Evolutionary conservation across 1,140 invertebrate genomes (phyloP).

Genomic region (Sycophila sp.): DNA sequence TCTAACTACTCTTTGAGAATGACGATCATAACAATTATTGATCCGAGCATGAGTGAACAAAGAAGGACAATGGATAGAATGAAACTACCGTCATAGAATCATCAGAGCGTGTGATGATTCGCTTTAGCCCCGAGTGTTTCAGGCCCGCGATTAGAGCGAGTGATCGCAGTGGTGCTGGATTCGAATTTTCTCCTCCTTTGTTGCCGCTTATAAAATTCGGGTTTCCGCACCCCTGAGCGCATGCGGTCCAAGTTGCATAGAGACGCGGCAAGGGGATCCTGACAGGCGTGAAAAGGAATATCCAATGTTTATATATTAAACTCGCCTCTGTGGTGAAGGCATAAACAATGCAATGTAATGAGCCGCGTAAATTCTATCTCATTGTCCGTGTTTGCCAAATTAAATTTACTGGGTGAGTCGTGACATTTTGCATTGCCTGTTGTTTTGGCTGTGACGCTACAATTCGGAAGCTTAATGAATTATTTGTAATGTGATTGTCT

Average conservation of each 20-base stretch:
- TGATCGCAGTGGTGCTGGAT: slow-evolving; percentile 19
- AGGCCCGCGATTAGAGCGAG: not conserved
- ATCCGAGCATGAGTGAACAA: too few species aligned
- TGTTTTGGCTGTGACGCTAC: too few species aligned
- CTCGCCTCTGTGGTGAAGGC: not conserved
- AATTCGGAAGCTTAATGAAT: too few species aligned
- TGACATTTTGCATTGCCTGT: not conserved
- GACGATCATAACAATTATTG: too few species aligned
- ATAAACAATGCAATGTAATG: not conserved
- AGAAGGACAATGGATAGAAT: too few species aligned
- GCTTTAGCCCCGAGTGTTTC: not conserved
- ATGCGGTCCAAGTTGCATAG: too few species aligned
- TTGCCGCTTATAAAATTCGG: slow-evolving; percentile 11
- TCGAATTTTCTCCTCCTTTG: slow-evolving; percentile 42
- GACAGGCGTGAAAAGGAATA: slow-evolving; percentile 39
- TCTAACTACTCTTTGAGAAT: too few species aligned
- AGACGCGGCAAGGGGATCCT: slow-evolving; percentile 21
- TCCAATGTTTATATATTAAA: slow-evolving; percentile 3
- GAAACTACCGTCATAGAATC: not conserved
- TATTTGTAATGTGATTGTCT: too few species aligned
- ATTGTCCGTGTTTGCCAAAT: not conserved
- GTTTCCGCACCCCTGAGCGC: not conserved
- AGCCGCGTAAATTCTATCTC: not conserved
- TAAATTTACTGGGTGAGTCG: not conserved
- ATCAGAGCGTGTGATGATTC: slow-evolving; percentile 25